Conservation (phyloP, 1,140 invertebrate genomes). For the Nasonia longicornis region DNA sequence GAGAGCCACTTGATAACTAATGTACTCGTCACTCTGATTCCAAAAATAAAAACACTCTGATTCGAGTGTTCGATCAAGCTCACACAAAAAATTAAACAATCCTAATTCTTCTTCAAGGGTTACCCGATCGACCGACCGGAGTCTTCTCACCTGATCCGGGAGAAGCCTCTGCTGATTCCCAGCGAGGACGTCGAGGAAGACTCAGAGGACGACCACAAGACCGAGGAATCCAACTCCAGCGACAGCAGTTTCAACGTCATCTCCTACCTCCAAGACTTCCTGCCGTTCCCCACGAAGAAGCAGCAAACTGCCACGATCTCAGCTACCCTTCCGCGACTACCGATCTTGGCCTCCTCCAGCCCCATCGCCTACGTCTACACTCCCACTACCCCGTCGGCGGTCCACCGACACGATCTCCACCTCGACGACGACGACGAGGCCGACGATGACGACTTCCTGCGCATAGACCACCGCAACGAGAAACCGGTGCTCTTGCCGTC, state of each 20-base stretch:
- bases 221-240: constrained; percentile 26
- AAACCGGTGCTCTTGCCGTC: constrained; percentile 62
- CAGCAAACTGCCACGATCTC: constrained; percentile 56
- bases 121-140: constrained; percentile 73
- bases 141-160: constrained; percentile 56
- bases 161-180: constrained; percentile 63
- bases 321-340: constrained; percentile 60
- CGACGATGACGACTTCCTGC: constrained; percentile 19
- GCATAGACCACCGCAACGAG: constrained; percentile 44
- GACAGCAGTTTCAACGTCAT: constrained; percentile 65
- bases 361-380: constrained; percentile 66
- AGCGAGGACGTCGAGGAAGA: constrained; percentile 53
- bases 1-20: no score
- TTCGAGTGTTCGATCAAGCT: no score
- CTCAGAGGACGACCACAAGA: not conserved
- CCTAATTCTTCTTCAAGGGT: constrained; percentile 46
- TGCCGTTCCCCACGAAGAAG: constrained; percentile 67
- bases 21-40: no score
- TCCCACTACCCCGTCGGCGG: constrained; percentile 57
- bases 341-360: constrained; percentile 50
- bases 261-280: constrained; percentile 70
- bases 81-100: not conserved
- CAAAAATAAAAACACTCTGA: no score
- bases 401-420: constrained; percentile 45
- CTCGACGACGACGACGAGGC: constrained; percentile 49